Percentiles rank a stretch among this genome's conserved stretches.
Conservation (phyloP, 1,140 invertebrate genomes). For the Periplaneta americana region DNA sequence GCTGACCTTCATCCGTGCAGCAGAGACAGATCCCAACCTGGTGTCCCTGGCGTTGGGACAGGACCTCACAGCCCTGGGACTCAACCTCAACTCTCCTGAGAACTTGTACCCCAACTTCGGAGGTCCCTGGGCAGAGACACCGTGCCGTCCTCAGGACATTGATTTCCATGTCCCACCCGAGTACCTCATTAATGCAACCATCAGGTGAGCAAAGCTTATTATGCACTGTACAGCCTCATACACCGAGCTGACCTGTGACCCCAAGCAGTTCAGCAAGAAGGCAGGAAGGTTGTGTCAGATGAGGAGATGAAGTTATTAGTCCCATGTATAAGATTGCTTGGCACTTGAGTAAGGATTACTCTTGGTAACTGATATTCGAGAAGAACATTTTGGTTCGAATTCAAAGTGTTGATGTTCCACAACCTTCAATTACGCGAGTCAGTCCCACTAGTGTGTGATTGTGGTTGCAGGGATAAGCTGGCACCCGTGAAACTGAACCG, state of each 20-base stretch:
- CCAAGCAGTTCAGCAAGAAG: no score
- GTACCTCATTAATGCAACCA: conserved; percentile 92
- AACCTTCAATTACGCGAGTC: no score
- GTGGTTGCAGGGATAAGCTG: conserved; percentile 73
- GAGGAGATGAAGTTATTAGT: no score
- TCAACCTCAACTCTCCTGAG: conserved; percentile 97
- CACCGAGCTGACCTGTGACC: no score
- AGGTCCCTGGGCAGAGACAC: conserved; percentile 95
- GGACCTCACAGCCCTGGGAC: conserved; percentile 93
- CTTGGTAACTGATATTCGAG: not conserved
- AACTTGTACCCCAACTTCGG: conserved; percentile 96
- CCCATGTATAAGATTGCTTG: not conserved
- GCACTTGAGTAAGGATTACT: no score
- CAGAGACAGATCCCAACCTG: conserved; percentile 93
- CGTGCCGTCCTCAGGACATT: conserved; percentile 96
- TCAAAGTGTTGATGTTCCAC: no score
- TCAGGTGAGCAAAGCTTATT: conserved; percentile 54
- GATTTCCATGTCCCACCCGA: conserved; percentile 98
- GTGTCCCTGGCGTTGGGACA: conserved; percentile 93
- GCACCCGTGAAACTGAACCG: conserved; percentile 91
- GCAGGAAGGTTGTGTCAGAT: no score
- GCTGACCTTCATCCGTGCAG: conserved; percentile 93
- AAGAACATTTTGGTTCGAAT: not conserved
- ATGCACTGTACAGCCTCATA: no score
- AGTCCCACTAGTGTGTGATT: no score